These are phyloP conservation scores for Montipora efflorescens DNA, from an alignment of 64 coral and sea anemone species.

Conservation along the genomic window DNA sequence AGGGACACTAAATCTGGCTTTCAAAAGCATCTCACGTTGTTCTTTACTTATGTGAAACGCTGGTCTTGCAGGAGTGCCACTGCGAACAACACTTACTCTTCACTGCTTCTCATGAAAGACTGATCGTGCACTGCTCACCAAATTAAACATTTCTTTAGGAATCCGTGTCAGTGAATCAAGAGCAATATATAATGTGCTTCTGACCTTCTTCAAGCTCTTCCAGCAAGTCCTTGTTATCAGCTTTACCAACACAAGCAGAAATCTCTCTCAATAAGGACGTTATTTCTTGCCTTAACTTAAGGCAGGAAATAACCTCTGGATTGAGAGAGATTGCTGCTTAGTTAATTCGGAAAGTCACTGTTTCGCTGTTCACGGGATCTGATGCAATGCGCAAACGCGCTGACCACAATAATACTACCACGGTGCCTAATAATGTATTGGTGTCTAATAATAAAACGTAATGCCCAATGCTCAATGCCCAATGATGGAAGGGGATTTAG, in stretches of 20 bases:
- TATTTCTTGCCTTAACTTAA: neutral
- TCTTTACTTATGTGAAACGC: neutral
- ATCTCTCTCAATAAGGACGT: neutral
- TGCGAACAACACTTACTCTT: neutral
- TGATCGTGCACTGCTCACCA: neutral
- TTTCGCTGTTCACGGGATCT: no score
- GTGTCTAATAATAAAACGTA: no score
- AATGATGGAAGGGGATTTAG: no score
- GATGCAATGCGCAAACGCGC: no score
- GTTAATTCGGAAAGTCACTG: no score
- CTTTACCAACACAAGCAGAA: neutral
- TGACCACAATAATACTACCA: no score
- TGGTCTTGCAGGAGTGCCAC: neutral
- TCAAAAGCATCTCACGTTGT: neutral
- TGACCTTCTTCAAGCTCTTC: slow-evolving; percentile 8
- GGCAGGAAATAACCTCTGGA: no score
- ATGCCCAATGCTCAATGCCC: no score
- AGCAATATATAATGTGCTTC: neutral
- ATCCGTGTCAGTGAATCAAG: neutral
- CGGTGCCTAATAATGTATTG: no score
- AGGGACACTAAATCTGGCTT: neutral
- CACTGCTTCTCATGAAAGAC: neutral
- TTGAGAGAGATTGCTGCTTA: no score
- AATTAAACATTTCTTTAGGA: neutral
- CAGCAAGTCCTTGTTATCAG: neutral